These are phyloP conservation scores for Syrista parreyssii DNA, from an alignment of 2,888 invertebrate genomes.

Conservation along the genomic window DNA sequence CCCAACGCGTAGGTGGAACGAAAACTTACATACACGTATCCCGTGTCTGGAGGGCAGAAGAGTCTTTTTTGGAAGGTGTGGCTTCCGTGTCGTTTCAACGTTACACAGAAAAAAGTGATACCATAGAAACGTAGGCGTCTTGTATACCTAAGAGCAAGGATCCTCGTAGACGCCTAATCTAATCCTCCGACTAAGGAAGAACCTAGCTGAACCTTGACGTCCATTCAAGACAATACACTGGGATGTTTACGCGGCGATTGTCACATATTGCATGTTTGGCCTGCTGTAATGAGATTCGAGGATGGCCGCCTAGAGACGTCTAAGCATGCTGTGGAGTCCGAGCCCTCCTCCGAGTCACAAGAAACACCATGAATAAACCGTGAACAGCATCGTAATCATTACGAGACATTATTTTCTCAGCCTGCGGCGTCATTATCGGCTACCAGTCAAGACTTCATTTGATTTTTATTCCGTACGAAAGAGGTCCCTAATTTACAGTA, in stretches of 20 bases:
- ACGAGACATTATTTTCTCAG: background rate
- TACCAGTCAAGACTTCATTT: background rate
- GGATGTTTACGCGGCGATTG: slow-evolving; percentile 26
- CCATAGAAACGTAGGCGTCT: background rate
- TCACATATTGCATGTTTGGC: slow-evolving; percentile 38
- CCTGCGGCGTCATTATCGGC: background rate
- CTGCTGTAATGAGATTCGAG: slow-evolving; percentile 33
- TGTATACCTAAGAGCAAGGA: background rate
- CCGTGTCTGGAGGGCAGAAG: slow-evolving; percentile 8
- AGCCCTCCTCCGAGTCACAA: background rate
- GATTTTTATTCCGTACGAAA: background rate
- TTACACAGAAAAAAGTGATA: background rate
- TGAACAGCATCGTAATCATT: background rate
- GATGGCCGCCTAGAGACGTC: background rate
- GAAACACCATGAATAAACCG: background rate
- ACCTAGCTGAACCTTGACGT: background rate
- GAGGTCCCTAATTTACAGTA: background rate
- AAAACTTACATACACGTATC: background rate
- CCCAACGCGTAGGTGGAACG: background rate
- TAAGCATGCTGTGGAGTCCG: background rate
- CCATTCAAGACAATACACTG: slow-evolving; percentile 15
- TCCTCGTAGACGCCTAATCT: background rate
- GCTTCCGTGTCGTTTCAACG: background rate
- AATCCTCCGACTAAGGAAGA: background rate
- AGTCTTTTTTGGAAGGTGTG: slow-evolving; percentile 7